A percentile compares a stretch with the other conserved stretches of the same genome.
phyloP scores from a whole-genome alignment of 2,113 vertebrate genomes.

The Meleagris gallopavo region DNA sequence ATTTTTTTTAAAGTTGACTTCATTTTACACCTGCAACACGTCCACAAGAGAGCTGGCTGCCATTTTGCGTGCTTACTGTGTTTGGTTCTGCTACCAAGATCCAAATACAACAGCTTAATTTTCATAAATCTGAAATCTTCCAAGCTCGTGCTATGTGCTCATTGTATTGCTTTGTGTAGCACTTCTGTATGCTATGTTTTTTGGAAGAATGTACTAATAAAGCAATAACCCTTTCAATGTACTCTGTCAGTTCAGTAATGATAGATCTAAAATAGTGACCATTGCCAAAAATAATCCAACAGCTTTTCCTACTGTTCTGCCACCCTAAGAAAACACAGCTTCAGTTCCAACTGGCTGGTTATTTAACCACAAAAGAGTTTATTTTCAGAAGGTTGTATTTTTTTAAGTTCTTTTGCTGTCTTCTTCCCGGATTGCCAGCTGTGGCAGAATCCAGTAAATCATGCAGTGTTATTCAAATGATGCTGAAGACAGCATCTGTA shows the following conservation, averaged over 20 bases:
- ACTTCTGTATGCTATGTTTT: background rate
- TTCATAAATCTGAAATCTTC: background rate
- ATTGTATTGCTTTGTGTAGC: rapidly evolving
- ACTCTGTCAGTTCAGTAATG: constrained; percentile 27
- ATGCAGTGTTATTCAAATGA: constrained; percentile 15
- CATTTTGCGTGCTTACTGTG: background rate
- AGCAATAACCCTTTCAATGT: constrained; percentile 35
- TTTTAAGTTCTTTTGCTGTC: constrained; percentile 42
- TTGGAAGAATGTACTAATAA: constrained; percentile 43
- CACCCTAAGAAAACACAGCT: constrained; percentile 75
- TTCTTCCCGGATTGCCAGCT: constrained; percentile 66
- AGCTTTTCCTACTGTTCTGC: constrained; percentile 72
- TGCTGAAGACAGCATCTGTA: background rate
- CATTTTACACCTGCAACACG: constrained; percentile 7
- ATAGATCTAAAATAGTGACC: constrained; percentile 52
- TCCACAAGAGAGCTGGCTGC: background rate
- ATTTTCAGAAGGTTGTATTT: constrained; percentile 63
- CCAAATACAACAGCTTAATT: background rate
- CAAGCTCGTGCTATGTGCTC: background rate
- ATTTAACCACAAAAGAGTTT: constrained; percentile 77
- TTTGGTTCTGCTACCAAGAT: background rate
- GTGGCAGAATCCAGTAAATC: constrained; percentile 53
- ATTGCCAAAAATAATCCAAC: constrained; percentile 78
- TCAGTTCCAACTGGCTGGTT: constrained; percentile 73
- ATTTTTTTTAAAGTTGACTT: background rate